A percentile compares a stretch with the other conserved stretches of the same genome.
Evolutionary conservation across 2,888 invertebrate species (phyloP).

Genomic region (Darwinula stevensoni): DNA sequence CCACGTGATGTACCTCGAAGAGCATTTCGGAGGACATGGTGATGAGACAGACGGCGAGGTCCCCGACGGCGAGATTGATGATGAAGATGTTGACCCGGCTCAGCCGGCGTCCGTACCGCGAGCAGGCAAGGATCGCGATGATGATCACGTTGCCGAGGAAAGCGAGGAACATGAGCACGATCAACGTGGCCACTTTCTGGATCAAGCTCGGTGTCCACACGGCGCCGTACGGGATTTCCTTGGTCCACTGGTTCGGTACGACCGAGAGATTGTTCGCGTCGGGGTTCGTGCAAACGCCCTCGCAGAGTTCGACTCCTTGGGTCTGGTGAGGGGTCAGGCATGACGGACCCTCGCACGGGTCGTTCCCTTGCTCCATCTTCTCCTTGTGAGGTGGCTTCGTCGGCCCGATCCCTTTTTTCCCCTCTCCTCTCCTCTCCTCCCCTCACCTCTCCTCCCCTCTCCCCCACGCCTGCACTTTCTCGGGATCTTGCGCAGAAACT

Average conservation of each 20-base stretch:
- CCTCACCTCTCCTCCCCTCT: too few relatives aligned
- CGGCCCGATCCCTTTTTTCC: too few relatives aligned
- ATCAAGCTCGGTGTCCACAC: conserved; percentile 16
- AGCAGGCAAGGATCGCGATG: conserved; percentile 16
- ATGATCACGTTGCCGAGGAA: conserved; percentile 17
- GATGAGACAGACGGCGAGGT: conserved; percentile 16
- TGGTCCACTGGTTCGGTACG: neutral
- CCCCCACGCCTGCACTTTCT: too few relatives aligned
- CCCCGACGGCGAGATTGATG: conserved; percentile 18
- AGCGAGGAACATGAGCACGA: conserved; percentile 16
- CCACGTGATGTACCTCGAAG: conserved; percentile 14
- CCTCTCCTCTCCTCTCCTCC: too few relatives aligned
- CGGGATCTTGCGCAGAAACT: too few relatives aligned
- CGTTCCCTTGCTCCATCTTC: too few relatives aligned
- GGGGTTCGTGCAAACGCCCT: neutral
- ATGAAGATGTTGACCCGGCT: conserved; percentile 19
- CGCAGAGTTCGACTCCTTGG: too few relatives aligned
- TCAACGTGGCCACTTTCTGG: conserved; percentile 16
- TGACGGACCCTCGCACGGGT: too few relatives aligned
- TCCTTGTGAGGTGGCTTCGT: too few relatives aligned
- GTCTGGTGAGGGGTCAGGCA: too few relatives aligned
- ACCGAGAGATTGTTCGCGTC: neutral
- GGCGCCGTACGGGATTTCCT: too few relatives aligned
- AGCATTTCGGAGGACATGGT: conserved; percentile 19
- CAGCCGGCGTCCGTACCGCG: conserved; percentile 14